Evolutionary conservation across 2,113 vertebrate species (phyloP).

Genomic region (Nycticebus coucang): DNA sequence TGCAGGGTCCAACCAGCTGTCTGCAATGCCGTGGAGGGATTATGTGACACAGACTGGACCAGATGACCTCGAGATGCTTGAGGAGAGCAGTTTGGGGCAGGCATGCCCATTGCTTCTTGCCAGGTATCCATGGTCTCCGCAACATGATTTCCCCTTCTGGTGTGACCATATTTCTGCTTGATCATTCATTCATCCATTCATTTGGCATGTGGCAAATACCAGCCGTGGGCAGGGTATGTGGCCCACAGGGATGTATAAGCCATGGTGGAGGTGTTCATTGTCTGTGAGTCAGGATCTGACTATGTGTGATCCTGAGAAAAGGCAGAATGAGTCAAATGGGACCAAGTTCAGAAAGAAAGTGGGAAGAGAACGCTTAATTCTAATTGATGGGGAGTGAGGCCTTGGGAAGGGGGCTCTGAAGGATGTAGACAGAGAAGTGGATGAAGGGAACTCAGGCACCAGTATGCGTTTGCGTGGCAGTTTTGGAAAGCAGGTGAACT

Average conservation of each 20-base stretch:
- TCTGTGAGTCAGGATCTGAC: background rate
- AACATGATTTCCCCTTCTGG: background rate
- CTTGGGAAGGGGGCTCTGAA: background rate
- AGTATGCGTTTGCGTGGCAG: background rate
- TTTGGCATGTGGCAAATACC: background rate
- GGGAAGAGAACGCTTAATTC: background rate
- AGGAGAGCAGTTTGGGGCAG: background rate
- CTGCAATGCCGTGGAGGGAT: background rate
- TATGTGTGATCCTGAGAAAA: background rate
- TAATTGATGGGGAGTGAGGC: background rate
- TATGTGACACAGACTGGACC: background rate
- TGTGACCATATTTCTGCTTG: background rate
- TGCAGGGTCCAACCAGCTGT: background rate
- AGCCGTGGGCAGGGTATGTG: background rate
- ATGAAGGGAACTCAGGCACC: background rate
- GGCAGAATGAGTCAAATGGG: background rate
- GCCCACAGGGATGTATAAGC: background rate
- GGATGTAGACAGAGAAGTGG: background rate
- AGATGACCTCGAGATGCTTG: background rate
- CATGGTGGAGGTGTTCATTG: background rate
- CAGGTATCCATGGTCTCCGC: background rate
- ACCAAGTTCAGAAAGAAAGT: background rate
- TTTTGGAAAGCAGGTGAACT: background rate
- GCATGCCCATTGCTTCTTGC: background rate
- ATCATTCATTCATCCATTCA: background rate